A percentile compares a stretch with the other conserved stretches of the same genome.
Conservation (phyloP, 2,888 invertebrate genomes). For the Argyresthia goedartella region DNA sequence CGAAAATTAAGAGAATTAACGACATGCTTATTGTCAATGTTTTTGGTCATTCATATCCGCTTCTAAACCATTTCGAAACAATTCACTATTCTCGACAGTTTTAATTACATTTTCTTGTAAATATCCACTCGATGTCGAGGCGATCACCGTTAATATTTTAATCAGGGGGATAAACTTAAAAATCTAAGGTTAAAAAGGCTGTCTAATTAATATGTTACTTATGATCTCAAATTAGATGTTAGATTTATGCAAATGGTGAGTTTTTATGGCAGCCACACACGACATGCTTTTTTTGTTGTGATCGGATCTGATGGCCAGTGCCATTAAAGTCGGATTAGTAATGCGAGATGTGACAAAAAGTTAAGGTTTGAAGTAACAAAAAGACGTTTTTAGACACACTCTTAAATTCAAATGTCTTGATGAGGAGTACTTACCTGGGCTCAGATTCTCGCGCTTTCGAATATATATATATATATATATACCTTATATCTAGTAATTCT, state of each 20-base stretch:
- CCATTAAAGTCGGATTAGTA: conserved; percentile 53
- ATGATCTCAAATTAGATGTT: conserved; percentile 41
- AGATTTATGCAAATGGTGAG: conserved; percentile 50
- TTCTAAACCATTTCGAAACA: conserved; percentile 28
- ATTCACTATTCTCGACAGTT: conserved; percentile 23
- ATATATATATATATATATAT: too few relatives aligned
- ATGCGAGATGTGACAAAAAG: conserved; percentile 41
- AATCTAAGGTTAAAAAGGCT: conserved; percentile 38
- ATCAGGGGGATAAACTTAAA: conserved; percentile 30
- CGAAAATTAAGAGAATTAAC: conserved; percentile 24
- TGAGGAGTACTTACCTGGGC: conserved; percentile 36
- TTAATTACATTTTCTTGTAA: conserved; percentile 53
- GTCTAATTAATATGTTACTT: conserved; percentile 53
- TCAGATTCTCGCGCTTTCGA: too few relatives aligned
- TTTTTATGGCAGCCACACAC: conserved; percentile 52
- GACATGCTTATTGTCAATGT: conserved; percentile 17
- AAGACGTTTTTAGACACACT: conserved; percentile 17
- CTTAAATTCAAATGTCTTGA: conserved; percentile 30
- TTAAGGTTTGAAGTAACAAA: conserved; percentile 20
- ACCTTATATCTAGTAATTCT: too few relatives aligned
- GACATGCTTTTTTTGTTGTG: conserved; percentile 43
- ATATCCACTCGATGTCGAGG: conserved; percentile 29
- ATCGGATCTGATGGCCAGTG: conserved; percentile 28
- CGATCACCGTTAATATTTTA: conserved; percentile 20
- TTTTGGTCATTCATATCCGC: conserved; percentile 17